These are phyloP conservation scores for Eublepharis macularius DNA, from an alignment of 2,113 vertebrate genomes.

Conservation along the genomic window DNA sequence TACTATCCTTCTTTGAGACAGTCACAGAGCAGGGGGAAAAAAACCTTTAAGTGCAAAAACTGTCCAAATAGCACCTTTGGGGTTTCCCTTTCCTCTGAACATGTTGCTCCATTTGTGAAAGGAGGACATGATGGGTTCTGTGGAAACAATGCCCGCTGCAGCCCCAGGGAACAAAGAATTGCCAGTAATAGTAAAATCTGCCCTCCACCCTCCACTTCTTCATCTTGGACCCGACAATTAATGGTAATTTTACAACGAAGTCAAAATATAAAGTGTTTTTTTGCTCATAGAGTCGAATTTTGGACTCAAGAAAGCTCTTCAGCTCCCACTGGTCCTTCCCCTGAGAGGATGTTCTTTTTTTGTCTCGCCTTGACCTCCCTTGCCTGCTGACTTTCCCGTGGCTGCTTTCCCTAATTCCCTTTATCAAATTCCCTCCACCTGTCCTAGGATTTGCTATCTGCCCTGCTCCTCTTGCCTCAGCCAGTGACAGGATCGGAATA, in stretches of 20 bases:
- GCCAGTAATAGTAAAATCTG: background rate
- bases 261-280: background rate
- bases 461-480: too few species aligned
- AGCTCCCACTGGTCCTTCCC: too few species aligned
- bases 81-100: conserved; percentile 2
- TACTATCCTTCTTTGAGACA: background rate
- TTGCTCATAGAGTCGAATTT: background rate
- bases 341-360: background rate
- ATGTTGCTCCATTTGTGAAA: background rate
- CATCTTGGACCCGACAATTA: background rate
- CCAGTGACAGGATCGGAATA: too few species aligned
- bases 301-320: background rate
- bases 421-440: background rate
- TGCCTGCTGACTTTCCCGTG: background rate
- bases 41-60: background rate
- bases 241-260: background rate
- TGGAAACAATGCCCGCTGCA: background rate
- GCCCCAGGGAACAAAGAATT: background rate
- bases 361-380: background rate
- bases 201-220: background rate
- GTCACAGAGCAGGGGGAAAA: background rate
- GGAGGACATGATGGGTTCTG: background rate
- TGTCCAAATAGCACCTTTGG: background rate
- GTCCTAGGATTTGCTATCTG: too few species aligned
- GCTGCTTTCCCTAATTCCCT: background rate